Percentiles rank a stretch among this genome's conserved stretches.
phyloP scores from a whole-genome alignment of 2,888 invertebrate genomes.

The Trichopoda pennipes region DNA sequence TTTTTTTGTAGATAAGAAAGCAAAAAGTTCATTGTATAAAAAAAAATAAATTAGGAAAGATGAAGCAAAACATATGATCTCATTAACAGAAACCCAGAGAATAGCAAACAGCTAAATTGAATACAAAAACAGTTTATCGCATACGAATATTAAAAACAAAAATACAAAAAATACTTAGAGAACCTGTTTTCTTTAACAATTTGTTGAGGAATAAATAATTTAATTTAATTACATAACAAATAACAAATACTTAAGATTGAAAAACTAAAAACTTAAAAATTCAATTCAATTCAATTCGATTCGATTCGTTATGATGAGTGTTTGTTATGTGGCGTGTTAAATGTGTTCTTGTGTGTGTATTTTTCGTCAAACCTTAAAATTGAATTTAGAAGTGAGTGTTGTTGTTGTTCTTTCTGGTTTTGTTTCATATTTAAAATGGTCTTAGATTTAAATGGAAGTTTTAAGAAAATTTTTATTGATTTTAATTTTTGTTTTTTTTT shows the following conservation, averaged over 20 bases:
- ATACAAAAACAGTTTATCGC: constrained; percentile 27
- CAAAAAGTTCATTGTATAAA: neutral
- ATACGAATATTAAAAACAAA: neutral
- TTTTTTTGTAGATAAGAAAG: no score
- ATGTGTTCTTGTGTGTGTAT: constrained; percentile 20
- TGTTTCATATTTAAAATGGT: neutral
- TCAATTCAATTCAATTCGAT: no score
- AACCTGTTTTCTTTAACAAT: constrained; percentile 41
- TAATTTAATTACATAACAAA: constrained; percentile 39
- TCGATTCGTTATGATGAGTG: constrained; percentile 30
- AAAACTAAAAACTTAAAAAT: constrained; percentile 30
- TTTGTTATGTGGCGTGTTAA: neutral
- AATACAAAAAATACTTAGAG: neutral
- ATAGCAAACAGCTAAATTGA: constrained; percentile 19
- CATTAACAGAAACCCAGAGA: constrained; percentile 27
- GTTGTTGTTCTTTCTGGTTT: neutral
- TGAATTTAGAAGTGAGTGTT: constrained; percentile 7
- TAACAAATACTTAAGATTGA: constrained; percentile 26
- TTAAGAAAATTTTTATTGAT: constrained; percentile 20
- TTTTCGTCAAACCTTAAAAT: constrained; percentile 33
- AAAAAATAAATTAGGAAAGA: constrained; percentile 7
- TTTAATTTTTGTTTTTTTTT: neutral
- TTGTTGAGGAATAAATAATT: constrained; percentile 32
- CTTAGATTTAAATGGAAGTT: constrained; percentile 12
- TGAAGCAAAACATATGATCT: constrained; percentile 43